Evolutionary conservation across 2,888 invertebrate genomes (phyloP).

Genomic region (Andrena bicolor): DNA sequence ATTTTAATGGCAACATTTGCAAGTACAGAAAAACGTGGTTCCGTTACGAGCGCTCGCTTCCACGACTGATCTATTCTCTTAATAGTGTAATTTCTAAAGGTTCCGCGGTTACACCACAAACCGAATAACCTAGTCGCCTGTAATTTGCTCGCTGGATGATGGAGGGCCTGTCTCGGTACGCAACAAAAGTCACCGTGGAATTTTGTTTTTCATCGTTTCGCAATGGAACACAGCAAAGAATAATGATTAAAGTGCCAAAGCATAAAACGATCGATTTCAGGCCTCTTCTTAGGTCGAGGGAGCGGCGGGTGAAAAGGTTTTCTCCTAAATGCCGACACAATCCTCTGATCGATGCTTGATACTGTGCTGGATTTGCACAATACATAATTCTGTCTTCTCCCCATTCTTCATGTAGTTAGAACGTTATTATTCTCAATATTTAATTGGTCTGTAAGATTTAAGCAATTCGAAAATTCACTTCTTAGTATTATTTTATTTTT

Average conservation of each 20-base stretch:
- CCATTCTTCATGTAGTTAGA: neutral
- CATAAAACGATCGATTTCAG: conserved; percentile 52
- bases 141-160: conserved; percentile 46
- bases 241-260: conserved; percentile 30
- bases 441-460: neutral
- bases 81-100: conserved; percentile 28
- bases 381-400: conserved; percentile 5
- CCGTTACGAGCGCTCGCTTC: conserved; percentile 24
- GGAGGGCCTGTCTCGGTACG: conserved; percentile 30
- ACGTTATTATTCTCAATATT: neutral
- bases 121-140: conserved; percentile 31
- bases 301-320: conserved; percentile 76
- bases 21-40: conserved; percentile 8
- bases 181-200: conserved; percentile 37
- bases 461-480: neutral
- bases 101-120: conserved; percentile 45
- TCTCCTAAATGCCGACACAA: conserved; percentile 74
- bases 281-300: conserved; percentile 57
- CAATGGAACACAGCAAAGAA: conserved; percentile 24
- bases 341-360: conserved; percentile 50
- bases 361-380: conserved; percentile 27
- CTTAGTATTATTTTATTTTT: too few relatives aligned
- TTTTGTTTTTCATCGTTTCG: conserved; percentile 52
- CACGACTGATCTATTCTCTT: conserved; percentile 26
- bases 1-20: conserved; percentile 9